A percentile compares a stretch with the other conserved stretches of the same genome.
phyloP scores from a whole-genome alignment of 2,113 vertebrate species.

The Papio anubis region DNA sequence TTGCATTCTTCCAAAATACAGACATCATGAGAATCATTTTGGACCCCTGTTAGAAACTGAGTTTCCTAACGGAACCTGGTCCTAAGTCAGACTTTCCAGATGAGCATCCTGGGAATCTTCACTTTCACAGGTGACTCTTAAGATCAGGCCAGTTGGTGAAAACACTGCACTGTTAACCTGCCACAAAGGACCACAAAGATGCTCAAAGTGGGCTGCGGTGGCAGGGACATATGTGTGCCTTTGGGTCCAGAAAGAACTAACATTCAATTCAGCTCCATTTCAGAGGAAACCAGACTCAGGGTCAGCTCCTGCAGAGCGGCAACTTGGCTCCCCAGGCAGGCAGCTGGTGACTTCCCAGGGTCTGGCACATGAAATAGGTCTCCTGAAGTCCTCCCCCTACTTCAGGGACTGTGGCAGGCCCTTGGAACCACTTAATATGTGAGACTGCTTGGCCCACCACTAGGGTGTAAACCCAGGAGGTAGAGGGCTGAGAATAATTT shows the following conservation, averaged over 20 bases:
- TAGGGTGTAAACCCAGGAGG: slow-evolving; percentile 83
- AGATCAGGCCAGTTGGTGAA: not conserved
- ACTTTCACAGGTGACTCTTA: not conserved
- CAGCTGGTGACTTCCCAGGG: slow-evolving; percentile 68
- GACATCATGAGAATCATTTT: not conserved
- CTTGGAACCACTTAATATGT: slow-evolving; percentile 82
- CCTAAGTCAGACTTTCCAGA: not conserved
- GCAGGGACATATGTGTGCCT: fast-evolving
- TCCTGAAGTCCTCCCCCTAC: slow-evolving; percentile 73
- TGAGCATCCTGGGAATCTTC: not conserved
- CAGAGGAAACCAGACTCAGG: not conserved
- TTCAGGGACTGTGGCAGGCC: slow-evolving; percentile 79
- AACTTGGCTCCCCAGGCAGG: not conserved
- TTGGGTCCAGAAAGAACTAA: not conserved
- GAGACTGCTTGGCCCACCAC: slow-evolving; percentile 84
- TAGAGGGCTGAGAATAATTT: slow-evolving; percentile 71
- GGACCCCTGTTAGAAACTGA: not conserved
- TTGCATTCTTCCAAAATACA: not conserved
- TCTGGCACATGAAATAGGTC: slow-evolving; percentile 74
- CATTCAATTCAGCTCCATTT: not conserved
- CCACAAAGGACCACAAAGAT: not conserved
- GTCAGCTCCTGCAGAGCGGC: not conserved
- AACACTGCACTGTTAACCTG: not conserved
- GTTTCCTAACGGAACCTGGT: not conserved
- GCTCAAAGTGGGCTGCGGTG: not conserved